These are phyloP conservation scores for Hoplostethus atlanticus DNA, from an alignment of 2,797 vertebrate species.

Conservation along the genomic window DNA sequence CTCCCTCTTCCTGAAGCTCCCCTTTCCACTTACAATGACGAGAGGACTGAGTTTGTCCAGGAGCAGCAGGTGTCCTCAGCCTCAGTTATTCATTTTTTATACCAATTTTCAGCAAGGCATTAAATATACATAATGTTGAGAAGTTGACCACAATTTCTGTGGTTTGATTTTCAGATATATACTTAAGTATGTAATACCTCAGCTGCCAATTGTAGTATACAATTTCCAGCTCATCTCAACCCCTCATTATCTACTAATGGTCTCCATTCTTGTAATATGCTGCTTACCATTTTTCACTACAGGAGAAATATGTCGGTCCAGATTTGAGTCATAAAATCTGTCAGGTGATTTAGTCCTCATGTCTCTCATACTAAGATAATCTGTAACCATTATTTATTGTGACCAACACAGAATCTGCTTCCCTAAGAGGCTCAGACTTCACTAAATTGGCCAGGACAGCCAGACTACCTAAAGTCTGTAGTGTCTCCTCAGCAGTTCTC, in stretches of 20 bases:
- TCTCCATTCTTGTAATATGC: conserved; percentile 33
- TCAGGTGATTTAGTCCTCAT: conserved; percentile 8
- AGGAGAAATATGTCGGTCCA: conserved; percentile 1
- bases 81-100: conserved; percentile 14
- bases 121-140: not conserved
- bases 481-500: conserved; percentile 74
- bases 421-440: conserved; percentile 53
- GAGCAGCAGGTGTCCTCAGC: conserved; percentile 26
- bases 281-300: conserved; percentile 35
- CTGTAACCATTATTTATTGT: conserved; percentile 53
- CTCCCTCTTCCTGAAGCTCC: conserved; percentile 30
- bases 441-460: conserved; percentile 56
- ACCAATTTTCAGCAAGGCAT: not conserved
- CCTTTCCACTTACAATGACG: conserved; percentile 51
- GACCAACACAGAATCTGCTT: conserved; percentile 58
- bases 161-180: not conserved
- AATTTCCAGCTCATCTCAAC: conserved; percentile 3
- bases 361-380: not conserved
- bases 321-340: conserved; percentile 16
- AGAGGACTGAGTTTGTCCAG: conserved; percentile 34
- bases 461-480: conserved; percentile 49
- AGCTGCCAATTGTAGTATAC: conserved; percentile 32
- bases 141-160: not conserved
- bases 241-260: conserved; percentile 35
- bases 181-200: conserved; percentile 1